These are phyloP conservation scores for Drosophila fuyamai DNA, from an alignment of 1,140 invertebrate genomes.

Conservation along the genomic window DNA sequence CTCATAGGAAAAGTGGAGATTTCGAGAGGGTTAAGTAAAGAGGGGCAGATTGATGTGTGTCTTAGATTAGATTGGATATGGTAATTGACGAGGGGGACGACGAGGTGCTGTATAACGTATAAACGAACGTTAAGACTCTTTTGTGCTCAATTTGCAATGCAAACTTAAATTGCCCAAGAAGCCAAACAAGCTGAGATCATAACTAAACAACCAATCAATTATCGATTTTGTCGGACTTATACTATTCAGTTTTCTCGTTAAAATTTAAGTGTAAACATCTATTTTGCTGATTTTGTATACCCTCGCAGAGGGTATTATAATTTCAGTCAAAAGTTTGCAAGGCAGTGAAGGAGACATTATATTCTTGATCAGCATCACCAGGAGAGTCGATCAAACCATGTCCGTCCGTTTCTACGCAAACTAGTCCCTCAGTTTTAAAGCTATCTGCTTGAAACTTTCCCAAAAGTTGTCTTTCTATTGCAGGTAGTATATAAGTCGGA, in stretches of 20 bases:
- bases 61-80: slow-evolving; percentile 50
- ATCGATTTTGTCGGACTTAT: slow-evolving; percentile 14
- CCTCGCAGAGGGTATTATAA: too few species aligned
- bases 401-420: too few species aligned
- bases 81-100: slow-evolving; percentile 24
- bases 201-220: slow-evolving; percentile 30
- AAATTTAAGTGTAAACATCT: background rate
- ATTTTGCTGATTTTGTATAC: too few species aligned
- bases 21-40: slow-evolving; percentile 12
- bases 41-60: slow-evolving; percentile 37
- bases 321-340: too few species aligned
- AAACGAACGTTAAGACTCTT: slow-evolving; percentile 18
- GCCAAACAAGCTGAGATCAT: slow-evolving; percentile 35
- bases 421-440: too few species aligned
- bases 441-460: too few species aligned
- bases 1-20: slow-evolving; percentile 17
- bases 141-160: slow-evolving; percentile 28
- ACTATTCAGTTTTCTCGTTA: background rate
- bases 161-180: slow-evolving; percentile 24
- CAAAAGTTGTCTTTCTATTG: too few species aligned
- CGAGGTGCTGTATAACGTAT: background rate
- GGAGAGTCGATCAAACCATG: too few species aligned
- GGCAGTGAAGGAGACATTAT: too few species aligned
- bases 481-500: too few species aligned
- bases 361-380: too few species aligned